Evolutionary conservation across 1,140 invertebrate genomes (phyloP), one percentile per base, ranked within the genome.

Genomic region (Drosophila takahashii): DNA sequence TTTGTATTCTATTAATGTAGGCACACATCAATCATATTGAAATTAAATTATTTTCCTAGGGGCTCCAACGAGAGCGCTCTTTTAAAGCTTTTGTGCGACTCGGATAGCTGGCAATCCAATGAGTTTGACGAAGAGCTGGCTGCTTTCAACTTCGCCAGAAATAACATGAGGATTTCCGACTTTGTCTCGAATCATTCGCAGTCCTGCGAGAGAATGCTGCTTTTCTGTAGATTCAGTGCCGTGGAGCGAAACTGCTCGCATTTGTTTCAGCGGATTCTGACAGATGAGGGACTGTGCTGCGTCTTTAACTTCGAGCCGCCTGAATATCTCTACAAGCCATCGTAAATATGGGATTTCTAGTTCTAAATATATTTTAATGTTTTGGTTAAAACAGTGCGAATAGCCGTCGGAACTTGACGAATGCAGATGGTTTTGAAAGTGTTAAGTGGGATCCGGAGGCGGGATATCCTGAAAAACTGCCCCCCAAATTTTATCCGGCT

Each of bases 231-330:
- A 34, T 96, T 95, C 94, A 94, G 94, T 75, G 94, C 93, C 0
- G 91, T 92, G 6, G 77, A 79, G 2, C 92, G 93, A 4, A 93
- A 94, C 29, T 97, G 96, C 76, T 92, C 93, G 11, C 93, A 95
- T n/a, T 71, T 96, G 37, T 96, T 97, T 89, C 95, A 96, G 74
- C 93, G 95, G 1, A 94, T 95, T 4, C 92, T 97, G 39, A 96
- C 96, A 0, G 96, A 97, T 73, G 96, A 97, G 90, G 96, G 96
- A 0, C 93, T 96, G 1, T 97, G 96, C 79, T 97, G 96, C 87
- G 95, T 95, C 6, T 97, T 97, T 65, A 97, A 97, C 80, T 94
- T 94, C 48, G 93, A 96, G 3, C 94, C 95, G 27, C 92, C 93
- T 1, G 93, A 95, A 45, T 94, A 93, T 57, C 93, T 96, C 77